phyloP scores from a whole-genome alignment of 2,113 vertebrate genomes.

The Gracilinanus agilis region DNA sequence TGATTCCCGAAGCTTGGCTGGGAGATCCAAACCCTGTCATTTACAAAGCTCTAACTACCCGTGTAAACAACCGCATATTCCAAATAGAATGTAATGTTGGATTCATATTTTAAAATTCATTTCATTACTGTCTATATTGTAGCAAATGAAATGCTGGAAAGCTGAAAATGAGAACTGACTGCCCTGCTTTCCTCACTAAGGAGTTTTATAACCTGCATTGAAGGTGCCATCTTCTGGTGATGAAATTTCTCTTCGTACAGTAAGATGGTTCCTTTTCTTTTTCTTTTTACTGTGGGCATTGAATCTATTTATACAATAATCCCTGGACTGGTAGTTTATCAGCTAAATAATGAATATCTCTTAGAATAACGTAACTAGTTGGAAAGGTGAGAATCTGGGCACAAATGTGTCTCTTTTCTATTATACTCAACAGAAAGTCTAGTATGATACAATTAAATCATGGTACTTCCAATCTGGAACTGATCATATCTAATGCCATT shows the following conservation, averaged over 20 bases:
- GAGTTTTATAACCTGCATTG: conserved; percentile 69
- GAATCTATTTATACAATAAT: neutral
- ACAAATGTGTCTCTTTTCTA: neutral
- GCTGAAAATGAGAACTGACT: conserved; percentile 55
- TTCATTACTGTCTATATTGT: conserved; percentile 59
- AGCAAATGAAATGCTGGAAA: conserved; percentile 59
- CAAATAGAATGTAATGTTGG: conserved; percentile 60
- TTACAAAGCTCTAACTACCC: conserved; percentile 59
- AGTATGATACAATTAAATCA: neutral
- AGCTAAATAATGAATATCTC: neutral
- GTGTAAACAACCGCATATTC: conserved; percentile 64
- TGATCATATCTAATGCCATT: conserved; percentile 1
- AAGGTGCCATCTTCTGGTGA: conserved; percentile 83
- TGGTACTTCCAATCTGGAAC: neutral
- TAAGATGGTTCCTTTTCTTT: neutral
- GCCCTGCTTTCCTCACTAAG: conserved; percentile 39
- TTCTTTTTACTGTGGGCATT: neutral
- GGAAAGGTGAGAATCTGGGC: conserved; percentile 21
- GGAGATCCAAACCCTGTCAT: conserved; percentile 55
- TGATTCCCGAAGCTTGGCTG: conserved; percentile 31
- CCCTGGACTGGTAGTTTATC: conserved; percentile 14
- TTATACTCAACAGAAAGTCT: neutral
- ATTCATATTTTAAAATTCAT: conserved; percentile 67
- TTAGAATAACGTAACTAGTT: conserved; percentile 1
- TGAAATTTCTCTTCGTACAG: conserved; percentile 5